These are phyloP conservation scores for Mythimna loreyi DNA, from an alignment of 2,888 invertebrate species.

Conservation along the genomic window DNA sequence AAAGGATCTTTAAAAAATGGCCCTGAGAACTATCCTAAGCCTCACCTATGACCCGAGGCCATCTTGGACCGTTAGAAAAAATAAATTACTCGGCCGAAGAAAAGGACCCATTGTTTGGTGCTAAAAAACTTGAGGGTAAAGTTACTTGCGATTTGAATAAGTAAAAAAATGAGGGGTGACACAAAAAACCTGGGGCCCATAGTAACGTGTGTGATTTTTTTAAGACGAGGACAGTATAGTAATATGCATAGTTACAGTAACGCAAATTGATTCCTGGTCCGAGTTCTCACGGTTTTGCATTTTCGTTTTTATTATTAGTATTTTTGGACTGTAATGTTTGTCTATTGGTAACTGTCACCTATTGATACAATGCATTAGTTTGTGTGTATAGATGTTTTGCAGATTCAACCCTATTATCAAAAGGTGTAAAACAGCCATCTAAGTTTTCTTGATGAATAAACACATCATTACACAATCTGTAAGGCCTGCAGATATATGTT, in stretches of 20 bases:
- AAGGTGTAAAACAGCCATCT: background rate
- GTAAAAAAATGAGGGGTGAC: slow-evolving; percentile 83
- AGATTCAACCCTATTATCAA: background rate
- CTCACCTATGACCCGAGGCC: slow-evolving; percentile 89
- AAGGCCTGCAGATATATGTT: too few relatives aligned
- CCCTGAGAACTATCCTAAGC: slow-evolving; percentile 85
- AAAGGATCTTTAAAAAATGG: slow-evolving; percentile 80
- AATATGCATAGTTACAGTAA: slow-evolving; percentile 78
- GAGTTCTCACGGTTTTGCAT: slow-evolving; percentile 81
- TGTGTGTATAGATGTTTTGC: background rate
- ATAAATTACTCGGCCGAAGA: slow-evolving; percentile 82
- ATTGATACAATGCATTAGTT: background rate
- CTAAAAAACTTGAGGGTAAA: slow-evolving; percentile 84
- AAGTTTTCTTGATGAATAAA: background rate
- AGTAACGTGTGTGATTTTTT: slow-evolving; percentile 81
- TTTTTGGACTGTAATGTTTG: slow-evolving; percentile 14
- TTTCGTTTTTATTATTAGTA: slow-evolving; percentile 52
- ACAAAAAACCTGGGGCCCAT: slow-evolving; percentile 79
- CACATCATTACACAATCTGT: too few relatives aligned
- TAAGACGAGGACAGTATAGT: slow-evolving; percentile 80
- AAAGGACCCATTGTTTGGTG: slow-evolving; percentile 84
- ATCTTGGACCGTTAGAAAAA: slow-evolving; percentile 86
- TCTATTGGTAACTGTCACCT: background rate
- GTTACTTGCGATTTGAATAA: slow-evolving; percentile 88
- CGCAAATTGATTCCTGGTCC: slow-evolving; percentile 84